Percentiles rank a stretch among this genome's conserved stretches.
phyloP scores from a whole-genome alignment of 2,888 invertebrate genomes.

The Eilema griseolum region DNA sequence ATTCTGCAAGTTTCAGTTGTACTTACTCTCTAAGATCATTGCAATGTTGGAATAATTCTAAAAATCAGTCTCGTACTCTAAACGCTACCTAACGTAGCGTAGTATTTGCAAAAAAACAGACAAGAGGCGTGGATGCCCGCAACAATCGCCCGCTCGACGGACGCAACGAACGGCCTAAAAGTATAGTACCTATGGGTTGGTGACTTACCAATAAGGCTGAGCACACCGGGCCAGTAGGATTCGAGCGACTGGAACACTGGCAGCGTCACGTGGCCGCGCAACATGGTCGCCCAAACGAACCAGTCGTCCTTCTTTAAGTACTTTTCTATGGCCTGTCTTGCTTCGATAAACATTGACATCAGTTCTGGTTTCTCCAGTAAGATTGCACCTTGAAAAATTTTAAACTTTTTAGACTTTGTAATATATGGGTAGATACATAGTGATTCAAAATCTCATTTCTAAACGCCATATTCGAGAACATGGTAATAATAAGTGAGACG shows the following conservation, averaged over 20 bases:
- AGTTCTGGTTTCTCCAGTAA: slow-evolving; percentile 96
- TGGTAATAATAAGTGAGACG: neutral
- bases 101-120: too few species aligned
- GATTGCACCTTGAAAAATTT: slow-evolving; percentile 88
- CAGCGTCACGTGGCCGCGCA: slow-evolving; percentile 96
- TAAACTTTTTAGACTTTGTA: neutral
- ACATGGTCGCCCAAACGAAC: slow-evolving; percentile 99
- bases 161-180: neutral
- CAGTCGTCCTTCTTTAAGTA: slow-evolving; percentile 98
- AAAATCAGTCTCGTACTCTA: too few species aligned
- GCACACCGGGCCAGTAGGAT: slow-evolving; percentile 99
- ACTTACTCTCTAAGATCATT: too few species aligned
- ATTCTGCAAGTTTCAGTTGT: too few species aligned
- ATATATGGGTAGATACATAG: neutral
- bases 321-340: slow-evolving; percentile 92
- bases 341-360: slow-evolving; percentile 96
- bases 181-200: neutral
- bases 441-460: neutral
- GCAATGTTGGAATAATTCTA: too few species aligned
- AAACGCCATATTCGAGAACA: neutral
- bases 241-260: slow-evolving; percentile 99
- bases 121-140: too few species aligned
- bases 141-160: too few species aligned
- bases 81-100: too few species aligned
- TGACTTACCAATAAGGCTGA: slow-evolving; percentile 91